phyloP scores from a whole-genome alignment of 2,888 invertebrate species.

The Gerris lacustris region DNA sequence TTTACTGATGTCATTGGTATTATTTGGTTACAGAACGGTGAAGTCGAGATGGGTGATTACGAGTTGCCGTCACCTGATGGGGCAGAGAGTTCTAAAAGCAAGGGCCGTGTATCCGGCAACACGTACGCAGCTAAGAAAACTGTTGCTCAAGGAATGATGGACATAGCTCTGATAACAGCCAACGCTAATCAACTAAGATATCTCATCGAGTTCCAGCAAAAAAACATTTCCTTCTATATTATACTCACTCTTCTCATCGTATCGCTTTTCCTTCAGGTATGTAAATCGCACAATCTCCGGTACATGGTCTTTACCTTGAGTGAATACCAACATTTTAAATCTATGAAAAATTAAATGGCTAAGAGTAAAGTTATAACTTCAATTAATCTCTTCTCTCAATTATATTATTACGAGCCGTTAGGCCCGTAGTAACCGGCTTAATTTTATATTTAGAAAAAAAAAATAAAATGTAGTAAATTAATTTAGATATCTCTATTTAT shows the following conservation, averaged over 20 bases:
- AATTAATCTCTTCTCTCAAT: too few species aligned
- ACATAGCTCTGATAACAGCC: slow-evolving; percentile 72
- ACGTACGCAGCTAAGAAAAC: slow-evolving; percentile 83
- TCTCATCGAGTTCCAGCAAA: slow-evolving; percentile 47
- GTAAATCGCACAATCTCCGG: slow-evolving; percentile 19
- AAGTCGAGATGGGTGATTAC: not conserved
- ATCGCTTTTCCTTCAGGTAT: slow-evolving; percentile 68
- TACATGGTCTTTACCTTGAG: not conserved
- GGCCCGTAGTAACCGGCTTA: too few species aligned
- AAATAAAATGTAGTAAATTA: too few species aligned
- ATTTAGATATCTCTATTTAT: too few species aligned
- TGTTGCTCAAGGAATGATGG: slow-evolving; percentile 85
- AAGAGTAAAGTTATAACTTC: too few species aligned
- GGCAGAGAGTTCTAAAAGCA: not conserved
- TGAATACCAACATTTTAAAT: not conserved
- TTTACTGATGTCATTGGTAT: too few species aligned
- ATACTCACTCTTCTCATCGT: slow-evolving; percentile 59
- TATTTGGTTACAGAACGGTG: not conserved
- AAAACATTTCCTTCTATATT: slow-evolving; percentile 40
- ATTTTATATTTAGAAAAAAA: too few species aligned
- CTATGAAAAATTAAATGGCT: not conserved
- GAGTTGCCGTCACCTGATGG: not conserved
- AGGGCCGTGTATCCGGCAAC: not conserved
- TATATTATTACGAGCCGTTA: too few species aligned
- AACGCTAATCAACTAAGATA: slow-evolving; percentile 83